Evolutionary conservation across 2,113 vertebrate species (phyloP), one percentile per base, ranked within the genome.

Genomic region (Ornithorhynchus anatinus): DNA sequence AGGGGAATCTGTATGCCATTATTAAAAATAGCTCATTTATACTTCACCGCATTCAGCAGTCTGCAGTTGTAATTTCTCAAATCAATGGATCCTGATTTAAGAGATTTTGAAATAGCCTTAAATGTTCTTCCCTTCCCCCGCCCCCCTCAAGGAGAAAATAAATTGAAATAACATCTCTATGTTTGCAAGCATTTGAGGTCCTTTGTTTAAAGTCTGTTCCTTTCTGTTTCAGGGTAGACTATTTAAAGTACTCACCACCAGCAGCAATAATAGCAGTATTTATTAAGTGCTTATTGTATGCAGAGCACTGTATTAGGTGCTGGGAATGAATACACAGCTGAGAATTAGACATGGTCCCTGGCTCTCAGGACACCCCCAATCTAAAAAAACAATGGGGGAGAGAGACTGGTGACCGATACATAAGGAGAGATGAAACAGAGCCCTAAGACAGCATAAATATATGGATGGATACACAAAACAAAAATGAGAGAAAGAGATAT

Each of bases 1-100:
- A 83, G 80, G 71, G 80, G 51, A 80, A 62, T 71, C 80, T 87
- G 84, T 88, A 89, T 83, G 77, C 86, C 75, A 75, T 59, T 25
- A 89, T 88, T 87, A 75, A 83, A 86, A 86, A 23, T 0, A 4
- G 59, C 64, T 53, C 52, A 61, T 84, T 86, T 79, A 75, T 82
- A 78, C 70, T 81, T 77, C 60, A 77, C 29, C 62, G 63, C 40
- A 42, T 0, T 58, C 68, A 80, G 68, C n/a, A 83, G 43, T 52
- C 76, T 74, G 71, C 78, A 67, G 77, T 75, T 61, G 69, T 52
- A 3, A 29, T 72, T 74, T 75, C 70, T 2, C 0, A 59, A 69
- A 38, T 59, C 62, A 81, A 31, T 75, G 56, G 61, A 57, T 58
- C 33, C 66, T 69, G n/a, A 77, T 73, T 79, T 68, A 59, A 77